A percentile compares a stretch with the other conserved stretches of the same genome.
phyloP scores from a whole-genome alignment of 1,140 invertebrate genomes.

The Halotydeus destructor region DNA sequence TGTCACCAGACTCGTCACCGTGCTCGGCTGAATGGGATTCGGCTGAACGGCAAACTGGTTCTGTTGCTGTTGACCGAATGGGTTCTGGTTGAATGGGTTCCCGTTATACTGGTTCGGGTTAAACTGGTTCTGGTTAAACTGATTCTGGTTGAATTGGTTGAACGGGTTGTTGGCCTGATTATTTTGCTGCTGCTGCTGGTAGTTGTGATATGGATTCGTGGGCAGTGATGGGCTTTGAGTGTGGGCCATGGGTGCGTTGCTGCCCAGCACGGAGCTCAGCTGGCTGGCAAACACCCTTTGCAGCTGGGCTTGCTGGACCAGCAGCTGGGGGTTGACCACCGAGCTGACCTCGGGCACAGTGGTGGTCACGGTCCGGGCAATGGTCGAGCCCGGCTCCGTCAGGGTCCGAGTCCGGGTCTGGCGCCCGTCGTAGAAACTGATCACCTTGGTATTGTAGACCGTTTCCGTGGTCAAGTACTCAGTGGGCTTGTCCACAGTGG shows the following conservation, averaged over 20 bases:
- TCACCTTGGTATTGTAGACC: constrained; percentile 20
- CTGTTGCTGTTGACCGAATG: background rate
- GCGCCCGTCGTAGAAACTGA: constrained; percentile 22
- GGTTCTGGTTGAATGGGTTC: background rate
- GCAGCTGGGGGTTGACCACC: constrained; percentile 15
- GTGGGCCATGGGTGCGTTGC: constrained; percentile 9
- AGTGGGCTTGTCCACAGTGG: constrained; percentile 18
- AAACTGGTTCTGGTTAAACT: background rate
- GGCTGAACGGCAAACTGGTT: background rate
- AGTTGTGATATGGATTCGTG: background rate
- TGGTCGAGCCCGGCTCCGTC: constrained; percentile 17
- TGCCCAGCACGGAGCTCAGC: background rate
- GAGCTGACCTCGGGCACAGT: constrained; percentile 18
- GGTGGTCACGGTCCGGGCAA: constrained; percentile 17
- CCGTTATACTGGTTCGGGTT: background rate
- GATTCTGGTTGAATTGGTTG: background rate
- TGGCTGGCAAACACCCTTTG: constrained; percentile 12
- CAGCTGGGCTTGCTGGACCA: constrained; percentile 14
- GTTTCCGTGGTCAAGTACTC: constrained; percentile 20
- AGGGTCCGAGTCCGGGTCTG: constrained; percentile 19
- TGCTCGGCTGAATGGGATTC: background rate
- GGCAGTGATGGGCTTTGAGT: background rate
- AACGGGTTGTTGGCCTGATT: background rate
- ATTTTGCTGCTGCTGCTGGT: background rate
- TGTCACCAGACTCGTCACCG: constrained; percentile 12